Percentiles rank a stretch among this genome's conserved stretches.
phyloP scores from a whole-genome alignment of 2,797 vertebrate genomes.

The Enteromius treurensis region DNA sequence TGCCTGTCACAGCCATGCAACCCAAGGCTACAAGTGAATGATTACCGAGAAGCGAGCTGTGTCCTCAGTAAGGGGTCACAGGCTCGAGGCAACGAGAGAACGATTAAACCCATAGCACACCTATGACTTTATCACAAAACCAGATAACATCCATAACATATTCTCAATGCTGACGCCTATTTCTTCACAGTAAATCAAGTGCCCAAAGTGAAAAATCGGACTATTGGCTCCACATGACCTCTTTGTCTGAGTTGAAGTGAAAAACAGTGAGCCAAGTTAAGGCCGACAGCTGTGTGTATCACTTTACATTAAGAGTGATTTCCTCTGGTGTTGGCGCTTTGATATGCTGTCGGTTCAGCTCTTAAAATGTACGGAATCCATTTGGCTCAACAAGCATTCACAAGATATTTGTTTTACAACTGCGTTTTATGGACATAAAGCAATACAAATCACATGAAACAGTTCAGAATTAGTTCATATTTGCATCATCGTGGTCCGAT shows the following conservation, averaged over 20 bases:
- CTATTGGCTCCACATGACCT: constrained; percentile 8
- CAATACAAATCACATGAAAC: constrained; percentile 15
- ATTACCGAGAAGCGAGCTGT: constrained; percentile 70
- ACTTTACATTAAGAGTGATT: constrained; percentile 42
- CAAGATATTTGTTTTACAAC: constrained; percentile 33
- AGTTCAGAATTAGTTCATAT: constrained; percentile 29
- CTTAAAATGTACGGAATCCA: constrained; percentile 24
- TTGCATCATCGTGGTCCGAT: constrained; percentile 39
- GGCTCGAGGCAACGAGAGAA: constrained; percentile 55
- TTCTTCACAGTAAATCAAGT: constrained; percentile 59
- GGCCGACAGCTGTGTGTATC: constrained; percentile 36
- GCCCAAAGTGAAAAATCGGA: constrained; percentile 47
- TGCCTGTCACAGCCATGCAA: constrained; percentile 66
- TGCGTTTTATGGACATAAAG: constrained; percentile 19
- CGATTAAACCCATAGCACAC: constrained; percentile 43
- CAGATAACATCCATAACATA: constrained; percentile 45
- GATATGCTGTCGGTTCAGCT: constrained; percentile 42
- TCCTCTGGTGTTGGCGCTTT: constrained; percentile 34
- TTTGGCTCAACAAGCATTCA: constrained; percentile 13
- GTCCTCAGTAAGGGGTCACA: constrained; percentile 72
- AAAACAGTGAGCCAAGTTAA: constrained; percentile 24
- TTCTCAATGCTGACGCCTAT: constrained; percentile 52
- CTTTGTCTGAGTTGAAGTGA: constrained; percentile 46
- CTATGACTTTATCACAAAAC: constrained; percentile 33
- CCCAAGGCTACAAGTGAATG: constrained; percentile 76